A percentile compares a stretch with the other conserved stretches of the same genome.
Evolutionary conservation across 2,113 vertebrate genomes (phyloP).

Genomic region (Bothrops jararaca): DNA sequence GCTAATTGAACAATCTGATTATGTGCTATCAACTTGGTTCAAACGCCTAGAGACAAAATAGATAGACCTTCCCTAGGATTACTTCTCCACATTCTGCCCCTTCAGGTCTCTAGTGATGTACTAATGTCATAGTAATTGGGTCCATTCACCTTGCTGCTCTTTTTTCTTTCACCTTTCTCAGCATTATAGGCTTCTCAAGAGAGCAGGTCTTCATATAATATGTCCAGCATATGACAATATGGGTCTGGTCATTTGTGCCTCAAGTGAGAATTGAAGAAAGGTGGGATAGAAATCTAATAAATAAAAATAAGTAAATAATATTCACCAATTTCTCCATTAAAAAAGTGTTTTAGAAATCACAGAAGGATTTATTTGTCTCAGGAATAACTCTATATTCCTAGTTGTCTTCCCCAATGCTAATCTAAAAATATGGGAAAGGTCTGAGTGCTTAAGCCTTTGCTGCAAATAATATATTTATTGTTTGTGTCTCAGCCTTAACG

Average conservation of each 20-base stretch:
- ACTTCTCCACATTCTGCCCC: background rate
- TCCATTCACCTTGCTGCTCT: background rate
- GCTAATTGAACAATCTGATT: background rate
- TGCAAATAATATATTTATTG: conserved; percentile 5
- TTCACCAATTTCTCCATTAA: background rate
- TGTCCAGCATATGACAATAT: background rate
- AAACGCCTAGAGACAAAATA: background rate
- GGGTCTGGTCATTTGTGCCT: background rate
- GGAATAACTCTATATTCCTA: background rate
- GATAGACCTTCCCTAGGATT: background rate
- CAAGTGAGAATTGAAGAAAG: background rate
- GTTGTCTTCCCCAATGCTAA: background rate
- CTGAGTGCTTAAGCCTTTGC: conserved; percentile 9
- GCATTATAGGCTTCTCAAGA: background rate
- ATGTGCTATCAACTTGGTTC: background rate
- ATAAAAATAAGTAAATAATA: background rate
- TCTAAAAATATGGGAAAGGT: background rate
- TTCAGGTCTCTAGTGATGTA: background rate
- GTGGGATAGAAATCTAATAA: background rate
- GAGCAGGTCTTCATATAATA: background rate
- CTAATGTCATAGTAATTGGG: background rate
- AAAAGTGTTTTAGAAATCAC: background rate
- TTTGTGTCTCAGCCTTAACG: conserved; percentile 25
- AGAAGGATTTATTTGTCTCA: background rate
- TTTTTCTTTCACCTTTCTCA: background rate